Evolutionary conservation across 2,797 vertebrate genomes (phyloP).

Genomic region (Argentina silus): DNA sequence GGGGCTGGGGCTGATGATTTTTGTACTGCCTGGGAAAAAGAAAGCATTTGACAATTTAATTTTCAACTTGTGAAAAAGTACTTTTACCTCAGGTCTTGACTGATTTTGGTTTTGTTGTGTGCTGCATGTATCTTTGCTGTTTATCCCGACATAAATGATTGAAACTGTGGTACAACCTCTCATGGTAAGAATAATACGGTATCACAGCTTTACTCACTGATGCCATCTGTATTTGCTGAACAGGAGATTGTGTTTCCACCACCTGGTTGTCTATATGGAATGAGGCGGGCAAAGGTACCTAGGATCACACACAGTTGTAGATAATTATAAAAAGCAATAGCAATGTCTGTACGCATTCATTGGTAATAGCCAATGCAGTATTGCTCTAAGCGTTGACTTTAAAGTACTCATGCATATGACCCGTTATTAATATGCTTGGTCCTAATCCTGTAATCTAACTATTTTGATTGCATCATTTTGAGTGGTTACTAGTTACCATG

Average conservation of each 20-base stretch:
- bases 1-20: not conserved
- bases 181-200: not conserved
- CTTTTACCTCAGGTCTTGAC: too few species aligned
- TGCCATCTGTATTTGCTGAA: not conserved
- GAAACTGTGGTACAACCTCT: too few species aligned
- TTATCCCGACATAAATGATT: too few species aligned
- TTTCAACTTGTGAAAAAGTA: not conserved
- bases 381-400: too few species aligned
- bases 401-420: not conserved
- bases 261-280: not conserved
- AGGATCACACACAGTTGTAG: conserved; percentile 1
- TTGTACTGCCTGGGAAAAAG: not conserved
- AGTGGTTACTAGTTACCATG: conserved; percentile 46
- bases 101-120: too few species aligned
- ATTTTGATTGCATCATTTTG: not conserved
- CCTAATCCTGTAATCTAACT: not conserved
- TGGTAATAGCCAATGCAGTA: too few species aligned
- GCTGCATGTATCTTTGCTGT: too few species aligned
- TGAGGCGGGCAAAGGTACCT: not conserved
- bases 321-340: too few species aligned
- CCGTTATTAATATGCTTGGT: not conserved
- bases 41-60: not conserved
- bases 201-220: not conserved
- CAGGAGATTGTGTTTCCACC: not conserved
- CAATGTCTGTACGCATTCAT: too few species aligned